Evolutionary conservation across 2,113 vertebrate genomes (phyloP).

Genomic region (Calidris pugnax): DNA sequence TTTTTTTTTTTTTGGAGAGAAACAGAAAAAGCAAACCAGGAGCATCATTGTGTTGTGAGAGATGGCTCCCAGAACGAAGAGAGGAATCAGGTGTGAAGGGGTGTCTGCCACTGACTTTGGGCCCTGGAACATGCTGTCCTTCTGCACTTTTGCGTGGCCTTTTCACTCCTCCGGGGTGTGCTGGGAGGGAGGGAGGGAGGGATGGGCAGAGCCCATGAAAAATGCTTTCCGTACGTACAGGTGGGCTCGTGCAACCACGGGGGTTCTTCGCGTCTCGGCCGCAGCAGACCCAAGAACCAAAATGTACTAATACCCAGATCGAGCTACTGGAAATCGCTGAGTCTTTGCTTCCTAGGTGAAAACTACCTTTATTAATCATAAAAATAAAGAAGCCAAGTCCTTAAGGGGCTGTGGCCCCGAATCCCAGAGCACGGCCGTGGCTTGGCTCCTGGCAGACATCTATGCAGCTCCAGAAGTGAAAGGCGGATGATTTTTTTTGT

Average conservation of each 20-base stretch:
- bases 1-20: neutral
- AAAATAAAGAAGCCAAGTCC: neutral
- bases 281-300: neutral
- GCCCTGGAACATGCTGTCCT: neutral
- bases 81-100: neutral
- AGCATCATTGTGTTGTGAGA: neutral
- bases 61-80: neutral
- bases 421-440: neutral
- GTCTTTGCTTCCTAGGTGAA: neutral
- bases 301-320: neutral
- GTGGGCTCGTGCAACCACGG: neutral
- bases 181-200: neutral
- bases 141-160: neutral
- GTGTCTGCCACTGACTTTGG: neutral
- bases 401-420: neutral
- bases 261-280: neutral
- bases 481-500: neutral
- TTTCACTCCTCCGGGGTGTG: neutral
- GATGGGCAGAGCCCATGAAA: neutral
- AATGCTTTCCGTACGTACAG: neutral
- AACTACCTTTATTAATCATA: neutral
- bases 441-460: neutral
- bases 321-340: neutral
- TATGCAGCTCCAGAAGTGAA: slow-evolving; percentile 54
- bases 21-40: neutral